These are phyloP conservation scores for Notarius quadriscutis DNA, from an alignment of 2,113 vertebrate genomes.

Conservation along the genomic window DNA sequence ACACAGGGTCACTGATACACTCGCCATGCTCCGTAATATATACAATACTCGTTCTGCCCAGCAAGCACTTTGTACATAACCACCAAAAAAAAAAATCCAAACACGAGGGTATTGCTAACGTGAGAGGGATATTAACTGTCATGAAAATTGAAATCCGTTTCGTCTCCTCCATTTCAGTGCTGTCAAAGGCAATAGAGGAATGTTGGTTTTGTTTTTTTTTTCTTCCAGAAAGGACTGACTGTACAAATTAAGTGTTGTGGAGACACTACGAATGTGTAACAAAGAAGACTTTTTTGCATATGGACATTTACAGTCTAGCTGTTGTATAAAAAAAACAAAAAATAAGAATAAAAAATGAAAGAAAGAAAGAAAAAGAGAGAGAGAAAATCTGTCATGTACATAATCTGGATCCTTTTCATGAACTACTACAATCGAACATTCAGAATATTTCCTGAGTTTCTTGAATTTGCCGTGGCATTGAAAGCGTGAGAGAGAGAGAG, in stretches of 20 bases:
- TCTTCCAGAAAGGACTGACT: conserved; percentile 74
- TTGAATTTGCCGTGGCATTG: conserved; percentile 89
- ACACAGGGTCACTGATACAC: conserved; percentile 73
- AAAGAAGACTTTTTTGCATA: conserved; percentile 89
- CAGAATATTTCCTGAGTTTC: conserved; percentile 99
- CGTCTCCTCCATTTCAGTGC: conserved; percentile 72
- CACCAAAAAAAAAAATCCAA: conserved; percentile 61
- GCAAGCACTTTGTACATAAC: conserved; percentile 79
- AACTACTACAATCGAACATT: conserved; percentile 92
- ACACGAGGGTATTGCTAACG: conserved; percentile 88
- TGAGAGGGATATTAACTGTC: conserved; percentile 65
- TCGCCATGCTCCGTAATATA: conserved; percentile 82
- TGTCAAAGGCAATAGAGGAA: conserved; percentile 92
- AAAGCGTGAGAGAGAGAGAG: conserved; percentile 52
- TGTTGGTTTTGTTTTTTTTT: conserved; percentile 72
- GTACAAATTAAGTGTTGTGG: conserved; percentile 85
- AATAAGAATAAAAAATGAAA: conserved; percentile 75
- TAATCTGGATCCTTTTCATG: conserved; percentile 86
- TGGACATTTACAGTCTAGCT: conserved; percentile 92
- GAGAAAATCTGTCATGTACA: conserved; percentile 85
- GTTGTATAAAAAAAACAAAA: conserved; percentile 79
- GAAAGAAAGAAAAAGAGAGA: conserved; percentile 73
- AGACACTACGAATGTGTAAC: conserved; percentile 86
- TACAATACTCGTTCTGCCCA: conserved; percentile 72
- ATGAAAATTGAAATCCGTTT: conserved; percentile 57